Percentiles rank a stretch among this genome's conserved stretches.
Conservation (phyloP, 2,888 invertebrate genomes). For the Polia nebulosa region DNA sequence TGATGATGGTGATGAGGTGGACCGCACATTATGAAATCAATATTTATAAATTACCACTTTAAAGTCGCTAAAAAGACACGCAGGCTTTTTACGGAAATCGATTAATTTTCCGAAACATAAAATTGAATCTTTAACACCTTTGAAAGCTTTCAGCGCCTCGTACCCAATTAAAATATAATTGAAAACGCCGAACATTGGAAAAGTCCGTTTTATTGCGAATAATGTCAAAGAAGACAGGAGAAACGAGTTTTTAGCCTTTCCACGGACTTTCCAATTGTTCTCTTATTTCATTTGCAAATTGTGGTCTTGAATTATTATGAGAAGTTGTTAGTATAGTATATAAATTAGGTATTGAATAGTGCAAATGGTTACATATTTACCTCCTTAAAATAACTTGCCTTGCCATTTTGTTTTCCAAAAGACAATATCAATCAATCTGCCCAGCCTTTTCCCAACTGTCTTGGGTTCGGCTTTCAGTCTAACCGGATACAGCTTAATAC, state of each 20-base stretch:
- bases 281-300: constrained; percentile 29
- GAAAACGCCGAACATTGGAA: constrained; percentile 26
- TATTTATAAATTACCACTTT: too few relatives aligned
- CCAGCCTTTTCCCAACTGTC: too few relatives aligned
- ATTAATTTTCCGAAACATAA: constrained; percentile 1
- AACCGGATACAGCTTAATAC: too few relatives aligned
- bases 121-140: constrained; percentile 15
- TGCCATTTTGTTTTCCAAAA: too few relatives aligned
- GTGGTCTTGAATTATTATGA: neutral
- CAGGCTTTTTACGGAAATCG: neutral
- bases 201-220: constrained; percentile 32
- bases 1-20: too few relatives aligned
- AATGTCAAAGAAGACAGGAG: neutral
- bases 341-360: neutral
- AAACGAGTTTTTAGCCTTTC: constrained; percentile 1
- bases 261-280: constrained; percentile 1
- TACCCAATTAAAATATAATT: constrained; percentile 48
- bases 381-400: too few relatives aligned
- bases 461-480: too few relatives aligned
- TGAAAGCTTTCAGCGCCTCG: constrained; percentile 10
- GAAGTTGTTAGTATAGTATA: neutral
- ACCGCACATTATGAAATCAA: too few relatives aligned
- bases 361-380: too few relatives aligned
- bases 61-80: too few relatives aligned
- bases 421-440: too few relatives aligned